Percentiles rank a stretch among this genome's conserved stretches.
phyloP scores from a whole-genome alignment of 1,140 invertebrate genomes.

The Dendrolimus kikuchii region DNA sequence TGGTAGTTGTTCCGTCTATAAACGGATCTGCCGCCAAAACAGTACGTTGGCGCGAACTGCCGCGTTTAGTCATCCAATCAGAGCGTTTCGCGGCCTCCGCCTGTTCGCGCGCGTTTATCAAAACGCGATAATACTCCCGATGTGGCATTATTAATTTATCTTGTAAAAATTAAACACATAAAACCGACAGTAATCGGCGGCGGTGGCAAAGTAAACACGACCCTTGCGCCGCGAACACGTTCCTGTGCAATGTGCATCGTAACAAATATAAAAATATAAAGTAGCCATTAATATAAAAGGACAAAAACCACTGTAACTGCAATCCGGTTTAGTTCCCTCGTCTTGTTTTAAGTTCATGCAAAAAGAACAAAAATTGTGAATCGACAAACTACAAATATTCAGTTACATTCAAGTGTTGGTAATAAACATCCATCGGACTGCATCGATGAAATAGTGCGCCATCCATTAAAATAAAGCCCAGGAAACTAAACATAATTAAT shows the following conservation, averaged over 20 bases:
- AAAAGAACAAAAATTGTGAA: slow-evolving; percentile 26
- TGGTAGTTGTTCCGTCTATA: slow-evolving; percentile 9
- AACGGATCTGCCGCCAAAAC: slow-evolving; percentile 49
- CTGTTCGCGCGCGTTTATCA: slow-evolving; percentile 54
- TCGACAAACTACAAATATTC: not conserved
- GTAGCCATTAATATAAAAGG: slow-evolving; percentile 33
- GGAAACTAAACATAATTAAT: no score
- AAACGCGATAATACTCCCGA: slow-evolving; percentile 43
- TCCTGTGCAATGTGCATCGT: slow-evolving; percentile 24
- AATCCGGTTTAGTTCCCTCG: slow-evolving; percentile 36
- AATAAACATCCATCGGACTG: no score
- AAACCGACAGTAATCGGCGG: slow-evolving; percentile 29
- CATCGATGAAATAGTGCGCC: no score
- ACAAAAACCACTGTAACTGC: slow-evolving; percentile 27
- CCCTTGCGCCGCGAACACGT: slow-evolving; percentile 35
- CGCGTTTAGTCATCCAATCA: slow-evolving; percentile 44
- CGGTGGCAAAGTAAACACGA: slow-evolving; percentile 34
- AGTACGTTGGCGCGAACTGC: slow-evolving; percentile 18
- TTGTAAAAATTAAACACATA: slow-evolving; percentile 47
- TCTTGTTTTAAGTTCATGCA: slow-evolving; percentile 29
- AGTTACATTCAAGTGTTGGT: not conserved
- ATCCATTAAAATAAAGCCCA: no score
- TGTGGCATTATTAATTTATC: slow-evolving; percentile 35
- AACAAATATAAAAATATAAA: slow-evolving; percentile 33
- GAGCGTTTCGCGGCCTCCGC: slow-evolving; percentile 45